These are phyloP conservation scores for Arrhopalites spinosus DNA, from an alignment of 2,888 invertebrate genomes.

Conservation along the genomic window DNA sequence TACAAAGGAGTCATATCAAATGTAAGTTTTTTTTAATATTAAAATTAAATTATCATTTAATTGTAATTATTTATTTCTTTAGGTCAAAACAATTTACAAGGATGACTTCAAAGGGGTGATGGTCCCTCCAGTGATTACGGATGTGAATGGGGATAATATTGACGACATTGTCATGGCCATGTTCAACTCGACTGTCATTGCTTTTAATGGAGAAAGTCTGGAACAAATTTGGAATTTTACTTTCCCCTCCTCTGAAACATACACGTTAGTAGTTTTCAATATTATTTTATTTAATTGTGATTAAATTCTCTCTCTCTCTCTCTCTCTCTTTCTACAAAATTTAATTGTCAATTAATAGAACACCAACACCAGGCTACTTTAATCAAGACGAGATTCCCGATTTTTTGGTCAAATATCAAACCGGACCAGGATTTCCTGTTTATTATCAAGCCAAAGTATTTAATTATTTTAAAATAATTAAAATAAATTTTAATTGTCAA, in stretches of 20 bases:
- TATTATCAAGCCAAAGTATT: slow-evolving; percentile 73
- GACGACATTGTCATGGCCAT: slow-evolving; percentile 75
- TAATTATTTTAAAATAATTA: not conserved
- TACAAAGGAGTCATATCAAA: slow-evolving; percentile 59
- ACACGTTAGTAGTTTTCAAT: slow-evolving; percentile 64
- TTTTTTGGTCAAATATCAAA: slow-evolving; percentile 73
- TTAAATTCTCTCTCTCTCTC: too few species aligned
- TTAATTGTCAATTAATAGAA: slow-evolving; percentile 60
- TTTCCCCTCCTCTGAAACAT: slow-evolving; percentile 69
- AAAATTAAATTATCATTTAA: too few species aligned
- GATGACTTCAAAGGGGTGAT: slow-evolving; percentile 71
- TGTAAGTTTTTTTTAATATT: slow-evolving; percentile 55
- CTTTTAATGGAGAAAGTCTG: slow-evolving; percentile 72
- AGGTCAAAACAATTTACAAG: slow-evolving; percentile 65
- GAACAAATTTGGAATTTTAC: slow-evolving; percentile 74
- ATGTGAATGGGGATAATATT: slow-evolving; percentile 72
- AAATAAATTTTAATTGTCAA: not conserved
- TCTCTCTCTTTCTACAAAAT: too few species aligned
- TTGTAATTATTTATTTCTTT: not conserved
- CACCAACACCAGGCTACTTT: slow-evolving; percentile 78
- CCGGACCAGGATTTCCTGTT: slow-evolving; percentile 73
- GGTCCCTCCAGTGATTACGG: slow-evolving; percentile 68
- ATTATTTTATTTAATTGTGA: too few species aligned
- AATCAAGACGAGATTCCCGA: slow-evolving; percentile 77
- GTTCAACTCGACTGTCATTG: slow-evolving; percentile 72